Conservation (phyloP, 2,797 vertebrate species). For the Megaceryle alcyon region DNA sequence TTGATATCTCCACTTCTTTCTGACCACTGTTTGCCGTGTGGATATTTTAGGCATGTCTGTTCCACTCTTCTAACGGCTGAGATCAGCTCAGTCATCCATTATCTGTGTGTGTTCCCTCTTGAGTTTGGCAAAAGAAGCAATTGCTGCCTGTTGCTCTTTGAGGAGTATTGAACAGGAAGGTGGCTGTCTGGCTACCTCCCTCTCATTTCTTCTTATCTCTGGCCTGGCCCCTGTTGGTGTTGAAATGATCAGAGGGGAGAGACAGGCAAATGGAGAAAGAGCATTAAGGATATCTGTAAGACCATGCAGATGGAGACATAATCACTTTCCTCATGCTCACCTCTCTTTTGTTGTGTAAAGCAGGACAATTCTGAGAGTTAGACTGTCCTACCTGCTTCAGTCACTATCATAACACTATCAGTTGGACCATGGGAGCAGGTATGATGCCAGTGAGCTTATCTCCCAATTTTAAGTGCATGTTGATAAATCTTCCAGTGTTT, state of each 20-base stretch:
- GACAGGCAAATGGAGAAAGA: neutral
- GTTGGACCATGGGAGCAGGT: neutral
- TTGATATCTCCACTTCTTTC: neutral
- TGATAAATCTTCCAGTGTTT: neutral
- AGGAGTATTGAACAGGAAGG: neutral
- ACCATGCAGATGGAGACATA: neutral
- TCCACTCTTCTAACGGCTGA: neutral
- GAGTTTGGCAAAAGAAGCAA: neutral
- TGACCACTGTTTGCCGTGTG: neutral
- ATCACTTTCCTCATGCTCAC: neutral
- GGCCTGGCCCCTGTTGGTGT: neutral
- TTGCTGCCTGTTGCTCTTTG: neutral
- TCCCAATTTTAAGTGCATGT: neutral
- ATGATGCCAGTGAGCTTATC: neutral
- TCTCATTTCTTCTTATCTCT: neutral
- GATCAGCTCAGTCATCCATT: neutral
- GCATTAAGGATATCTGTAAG: neutral
- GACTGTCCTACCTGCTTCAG: neutral
- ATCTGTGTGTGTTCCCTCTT: neutral
- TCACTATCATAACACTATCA: neutral
- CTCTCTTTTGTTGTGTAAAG: neutral
- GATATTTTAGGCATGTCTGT: neutral
- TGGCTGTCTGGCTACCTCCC: neutral
- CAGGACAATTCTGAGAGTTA: neutral
- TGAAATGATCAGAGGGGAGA: neutral